Evolutionary conservation across 2,113 vertebrate species (phyloP), one percentile per base, ranked within the genome.

Genomic region (Rana temporaria): DNA sequence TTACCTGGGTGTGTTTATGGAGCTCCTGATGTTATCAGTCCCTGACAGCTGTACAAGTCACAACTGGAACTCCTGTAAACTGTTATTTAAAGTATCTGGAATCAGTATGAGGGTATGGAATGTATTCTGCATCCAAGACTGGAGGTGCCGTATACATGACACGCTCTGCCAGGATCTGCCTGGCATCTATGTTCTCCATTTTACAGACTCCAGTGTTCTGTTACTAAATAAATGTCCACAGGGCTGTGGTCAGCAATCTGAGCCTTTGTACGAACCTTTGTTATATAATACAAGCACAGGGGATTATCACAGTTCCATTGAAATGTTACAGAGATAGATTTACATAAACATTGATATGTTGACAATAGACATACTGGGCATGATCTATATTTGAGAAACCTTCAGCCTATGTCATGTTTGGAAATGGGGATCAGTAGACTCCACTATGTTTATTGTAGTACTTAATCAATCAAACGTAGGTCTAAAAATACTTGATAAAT

Each of bases 1-100:
- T 62, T 22, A 38, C 38, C 20, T 42, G 77, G 77, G 64, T 24
- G 77, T 68, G 64, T 55, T 38, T 4, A 56, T 14, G 19, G 2
- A 53, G 68, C 57, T 79, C 77, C 77, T 68, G 6, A 0, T 32
- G 24, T 52, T 68, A 68, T 38, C 12, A 38, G 26, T 3, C 26
- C 26, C 1, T 30, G 26, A 30, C 26, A 30, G 77, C 65, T 34
- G 20, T 60, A 79, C 77, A 68, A 59, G 77, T 79, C 65, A 24
- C 20, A 4, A 18, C 77, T 59, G 20, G 53, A 59, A n/a, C 48
- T 19, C 65, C 32, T 17, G 24, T 26, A 55, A 64, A 64, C 20
- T 59, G 53, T 74, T 62, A 64, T 14, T 34, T 26, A 64, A 42
- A 12, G 32, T 22, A 66, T 59, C 65, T 19, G 52, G 48, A 79